Conservation (phyloP, 2,888 invertebrate species). For the Dendrolimus pini region DNA sequence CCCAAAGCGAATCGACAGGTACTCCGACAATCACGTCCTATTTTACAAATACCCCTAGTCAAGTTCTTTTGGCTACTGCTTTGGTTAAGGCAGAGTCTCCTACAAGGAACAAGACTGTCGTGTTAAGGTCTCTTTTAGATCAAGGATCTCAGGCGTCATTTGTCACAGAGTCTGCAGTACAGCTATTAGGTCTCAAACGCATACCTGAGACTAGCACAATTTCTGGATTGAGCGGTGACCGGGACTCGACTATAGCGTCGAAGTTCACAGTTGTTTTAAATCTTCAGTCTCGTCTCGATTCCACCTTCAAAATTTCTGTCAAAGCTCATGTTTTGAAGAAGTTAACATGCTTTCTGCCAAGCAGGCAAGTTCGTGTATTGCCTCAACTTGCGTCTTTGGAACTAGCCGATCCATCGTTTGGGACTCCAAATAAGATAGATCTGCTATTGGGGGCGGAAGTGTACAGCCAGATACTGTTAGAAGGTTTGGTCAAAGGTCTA, state of each 20-base stretch:
- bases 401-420: conserved; percentile 9
- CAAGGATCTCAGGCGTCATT: conserved; percentile 11
- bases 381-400: not conserved
- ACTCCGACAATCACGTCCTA: not conserved
- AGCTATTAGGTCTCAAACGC: not conserved
- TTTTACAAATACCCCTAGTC: not conserved
- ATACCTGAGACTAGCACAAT: too few species aligned
- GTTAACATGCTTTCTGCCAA: conserved; percentile 1
- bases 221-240: too few species aligned
- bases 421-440: conserved; percentile 11
- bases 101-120: not conserved
- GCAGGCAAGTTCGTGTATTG: not conserved
- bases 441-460: conserved; percentile 10
- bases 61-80: conserved; percentile 4
- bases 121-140: conserved; percentile 2
- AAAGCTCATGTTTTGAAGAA: conserved; percentile 2
- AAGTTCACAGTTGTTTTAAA: too few species aligned
- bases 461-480: conserved; percentile 9
- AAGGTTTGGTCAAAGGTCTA: conserved; percentile 10
- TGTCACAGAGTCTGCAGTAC: conserved; percentile 7
- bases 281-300: too few species aligned
- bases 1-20: not conserved
- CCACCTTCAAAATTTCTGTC: not conserved
- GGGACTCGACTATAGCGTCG: too few species aligned
- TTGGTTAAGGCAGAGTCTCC: conserved; percentile 1